phyloP scores from a whole-genome alignment of 2,797 vertebrate genomes.

The Myiotriccus ornatus region DNA sequence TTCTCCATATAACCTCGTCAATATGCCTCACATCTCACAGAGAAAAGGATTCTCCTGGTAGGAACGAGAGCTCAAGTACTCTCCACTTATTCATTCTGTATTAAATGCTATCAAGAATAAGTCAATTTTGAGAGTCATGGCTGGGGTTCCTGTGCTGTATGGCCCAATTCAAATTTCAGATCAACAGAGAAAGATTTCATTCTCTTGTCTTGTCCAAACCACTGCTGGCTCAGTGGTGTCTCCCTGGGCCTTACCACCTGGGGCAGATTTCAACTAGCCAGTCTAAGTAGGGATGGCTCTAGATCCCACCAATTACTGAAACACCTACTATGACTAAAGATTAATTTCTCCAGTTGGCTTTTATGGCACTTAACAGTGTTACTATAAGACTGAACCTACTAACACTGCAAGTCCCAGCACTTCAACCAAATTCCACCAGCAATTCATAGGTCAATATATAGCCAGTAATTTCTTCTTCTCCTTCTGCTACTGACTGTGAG shows the following conservation, averaged over 20 bases:
- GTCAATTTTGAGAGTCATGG: neutral
- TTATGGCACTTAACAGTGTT: neutral
- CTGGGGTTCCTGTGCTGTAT: neutral
- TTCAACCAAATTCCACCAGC: neutral
- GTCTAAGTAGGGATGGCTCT: neutral
- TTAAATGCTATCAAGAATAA: neutral
- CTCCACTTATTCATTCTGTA: neutral
- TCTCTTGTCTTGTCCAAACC: neutral
- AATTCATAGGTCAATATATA: accelerated
- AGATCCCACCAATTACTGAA: neutral
- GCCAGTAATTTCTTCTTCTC: neutral
- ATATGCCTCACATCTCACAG: neutral
- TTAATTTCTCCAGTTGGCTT: neutral
- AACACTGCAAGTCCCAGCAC: neutral
- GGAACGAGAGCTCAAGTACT: neutral
- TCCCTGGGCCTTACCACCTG: neutral
- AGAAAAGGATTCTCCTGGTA: neutral
- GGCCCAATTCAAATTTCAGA: neutral
- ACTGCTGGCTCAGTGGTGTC: neutral
- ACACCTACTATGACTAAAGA: neutral
- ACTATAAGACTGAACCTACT: neutral
- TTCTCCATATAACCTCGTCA: neutral
- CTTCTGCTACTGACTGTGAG: neutral
- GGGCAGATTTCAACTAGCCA: neutral
- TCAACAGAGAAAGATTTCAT: neutral